Conservation (phyloP, 1,140 invertebrate genomes). For the Lordiphosa mommai region DNA sequence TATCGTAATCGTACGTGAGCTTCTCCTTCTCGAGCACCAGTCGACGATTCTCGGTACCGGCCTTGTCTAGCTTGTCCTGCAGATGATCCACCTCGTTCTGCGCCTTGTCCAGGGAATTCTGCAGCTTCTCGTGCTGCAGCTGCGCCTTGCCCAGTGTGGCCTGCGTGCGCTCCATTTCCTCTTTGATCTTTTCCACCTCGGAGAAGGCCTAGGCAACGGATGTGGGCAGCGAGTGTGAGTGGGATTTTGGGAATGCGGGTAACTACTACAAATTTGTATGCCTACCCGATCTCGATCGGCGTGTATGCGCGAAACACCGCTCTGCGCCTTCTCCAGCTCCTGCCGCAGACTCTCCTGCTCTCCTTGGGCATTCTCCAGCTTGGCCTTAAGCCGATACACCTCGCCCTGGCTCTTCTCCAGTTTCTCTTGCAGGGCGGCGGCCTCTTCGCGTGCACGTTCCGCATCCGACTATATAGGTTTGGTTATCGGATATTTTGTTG, state of each 20-base stretch:
- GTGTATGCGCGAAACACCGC: slow-evolving; percentile 88
- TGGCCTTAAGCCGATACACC: slow-evolving; percentile 94
- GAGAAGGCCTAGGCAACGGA: slow-evolving; percentile 82
- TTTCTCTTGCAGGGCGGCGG: slow-evolving; percentile 93
- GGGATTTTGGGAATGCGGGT: not conserved
- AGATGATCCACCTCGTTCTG: slow-evolving; percentile 95
- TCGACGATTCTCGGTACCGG: slow-evolving; percentile 88
- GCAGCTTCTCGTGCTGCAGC: slow-evolving; percentile 93
- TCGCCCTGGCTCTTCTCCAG: slow-evolving; percentile 96
- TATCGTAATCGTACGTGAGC: slow-evolving; percentile 92
- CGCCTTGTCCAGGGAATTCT: slow-evolving; percentile 91
- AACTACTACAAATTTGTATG: slow-evolving; percentile 24
- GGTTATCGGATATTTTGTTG: slow-evolving; percentile 3
- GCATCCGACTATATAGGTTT: slow-evolving; percentile 85
- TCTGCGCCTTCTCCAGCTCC: slow-evolving; percentile 88
- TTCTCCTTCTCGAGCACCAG: slow-evolving; percentile 95
- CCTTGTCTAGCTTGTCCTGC: slow-evolving; percentile 91
- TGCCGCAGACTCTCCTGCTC: slow-evolving; percentile 95
- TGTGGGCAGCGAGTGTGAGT: slow-evolving; percentile 12
- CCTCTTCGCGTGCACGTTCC: slow-evolving; percentile 90
- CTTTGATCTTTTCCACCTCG: slow-evolving; percentile 93
- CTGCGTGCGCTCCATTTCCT: slow-evolving; percentile 93
- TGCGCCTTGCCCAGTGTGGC: slow-evolving; percentile 93
- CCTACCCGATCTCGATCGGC: slow-evolving; percentile 90
- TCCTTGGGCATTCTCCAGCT: slow-evolving; percentile 95